Base-by-base conservation (phyloP, 2,113 vertebrate species). In the Beaufortia kweichowensis region DNA sequence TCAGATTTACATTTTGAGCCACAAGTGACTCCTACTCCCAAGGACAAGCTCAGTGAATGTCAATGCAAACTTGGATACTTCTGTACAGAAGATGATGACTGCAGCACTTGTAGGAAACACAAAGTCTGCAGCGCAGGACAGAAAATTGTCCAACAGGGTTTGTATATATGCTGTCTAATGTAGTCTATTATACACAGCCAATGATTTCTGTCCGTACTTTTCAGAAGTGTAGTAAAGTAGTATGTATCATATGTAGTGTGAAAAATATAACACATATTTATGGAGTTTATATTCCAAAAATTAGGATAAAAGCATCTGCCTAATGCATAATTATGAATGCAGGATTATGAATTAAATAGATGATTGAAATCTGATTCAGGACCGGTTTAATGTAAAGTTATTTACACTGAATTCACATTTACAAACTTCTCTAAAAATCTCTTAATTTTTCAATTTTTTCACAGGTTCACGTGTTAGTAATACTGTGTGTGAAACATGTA, bases 1-100 rank as follows among this genome's bases (percentile, higher is more conserved):
- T 23, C 79, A 93, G 92, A 92, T 76, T 71, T 57, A 43, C 79
- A 90, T 82, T 89, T 92, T 29, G 0, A 70, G 17, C 0, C 0
- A 0, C 0, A 1, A 1, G 0, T 0, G 0, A 1, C 14, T 0
- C 6, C 15, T 1, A 86, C 0, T 33, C 43, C 43, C 43, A 87
- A 26, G 8, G 82, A 0, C 0, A 0, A 35, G 3, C 0, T 0
- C 0, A 63, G 0, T 53, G 0, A 0, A n/a, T 93, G 92, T 56
- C 0, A 0, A 2, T 93, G 92, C 41, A 23, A 77, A 21, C 0
- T 0, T 0, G 87, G 85, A 3, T 87, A 85, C 79, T 89, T 90
- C 84, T 93, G 92, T 75, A 77, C 83, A 53, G 35, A 21, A 31
- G 17, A 26, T 2, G 0, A 0, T 0, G 6, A 10, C 0, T 93